A percentile compares a stretch with the other conserved stretches of the same genome.
These are phyloP conservation scores for Melanotaenia nigrans DNA, from an alignment of 2,797 vertebrate genomes.

Conservation along the genomic window DNA sequence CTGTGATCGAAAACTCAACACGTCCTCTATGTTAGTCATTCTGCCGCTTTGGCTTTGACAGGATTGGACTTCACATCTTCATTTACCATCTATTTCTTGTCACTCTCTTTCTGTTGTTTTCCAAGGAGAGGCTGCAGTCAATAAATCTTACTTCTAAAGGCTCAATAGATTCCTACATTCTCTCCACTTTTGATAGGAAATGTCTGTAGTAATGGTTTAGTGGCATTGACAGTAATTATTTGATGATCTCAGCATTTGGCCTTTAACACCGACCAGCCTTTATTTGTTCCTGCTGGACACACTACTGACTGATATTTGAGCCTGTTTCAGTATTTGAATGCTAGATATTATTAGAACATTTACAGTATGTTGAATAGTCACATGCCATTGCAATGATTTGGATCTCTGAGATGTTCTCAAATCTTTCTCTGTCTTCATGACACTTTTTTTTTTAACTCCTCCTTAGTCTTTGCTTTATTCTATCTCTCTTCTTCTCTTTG, in stretches of 20 bases:
- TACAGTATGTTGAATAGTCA: background rate
- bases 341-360: background rate
- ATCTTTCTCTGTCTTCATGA: background rate
- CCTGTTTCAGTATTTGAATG: background rate
- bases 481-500: background rate
- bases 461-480: background rate
- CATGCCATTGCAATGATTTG: background rate
- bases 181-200: slow-evolving; percentile 22
- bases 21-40: background rate
- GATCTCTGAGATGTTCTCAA: background rate
- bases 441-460: background rate
- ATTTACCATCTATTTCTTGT: slow-evolving; percentile 3
- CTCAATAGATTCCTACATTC: background rate
- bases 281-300: background rate
- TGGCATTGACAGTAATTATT: slow-evolving; percentile 8
- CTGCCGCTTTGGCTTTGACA: background rate
- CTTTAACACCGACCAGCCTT: background rate
- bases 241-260: background rate
- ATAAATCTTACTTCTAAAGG: background rate
- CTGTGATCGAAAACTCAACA: background rate
- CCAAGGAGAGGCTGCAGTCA: background rate
- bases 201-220: slow-evolving; percentile 13
- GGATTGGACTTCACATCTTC: background rate
- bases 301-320: background rate
- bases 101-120: slow-evolving; percentile 6